phyloP scores from a whole-genome alignment of 2,797 vertebrate species.

The Acanthornis magna region DNA sequence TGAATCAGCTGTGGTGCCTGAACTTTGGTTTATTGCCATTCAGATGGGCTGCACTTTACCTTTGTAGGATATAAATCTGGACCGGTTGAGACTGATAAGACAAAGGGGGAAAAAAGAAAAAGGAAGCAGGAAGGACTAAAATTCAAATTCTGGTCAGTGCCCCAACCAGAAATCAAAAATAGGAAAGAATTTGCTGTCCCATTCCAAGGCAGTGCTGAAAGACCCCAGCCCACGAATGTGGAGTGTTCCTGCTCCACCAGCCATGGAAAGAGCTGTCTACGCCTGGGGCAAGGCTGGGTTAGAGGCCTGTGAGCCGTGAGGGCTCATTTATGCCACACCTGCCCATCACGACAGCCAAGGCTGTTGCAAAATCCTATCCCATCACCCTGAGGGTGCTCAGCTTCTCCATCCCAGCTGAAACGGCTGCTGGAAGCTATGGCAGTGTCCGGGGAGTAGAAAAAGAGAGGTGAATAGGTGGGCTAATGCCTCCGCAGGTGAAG shows the following conservation, averaged over 20 bases:
- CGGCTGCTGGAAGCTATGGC: background rate
- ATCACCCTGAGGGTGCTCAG: background rate
- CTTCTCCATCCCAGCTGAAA: background rate
- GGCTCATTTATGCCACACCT: background rate
- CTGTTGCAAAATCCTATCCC: background rate
- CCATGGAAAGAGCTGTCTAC: background rate
- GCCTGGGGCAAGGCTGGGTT: background rate
- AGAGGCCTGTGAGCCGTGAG: background rate
- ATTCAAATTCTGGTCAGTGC: background rate
- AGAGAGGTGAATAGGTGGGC: background rate
- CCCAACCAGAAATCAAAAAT: background rate
- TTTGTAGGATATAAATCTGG: slow-evolving; percentile 29
- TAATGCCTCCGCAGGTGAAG: background rate
- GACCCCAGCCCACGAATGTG: background rate
- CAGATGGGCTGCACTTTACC: slow-evolving; percentile 24
- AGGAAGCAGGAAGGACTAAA: background rate
- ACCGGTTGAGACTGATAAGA: slow-evolving; percentile 4
- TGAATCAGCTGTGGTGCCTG: background rate
- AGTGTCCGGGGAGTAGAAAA: background rate
- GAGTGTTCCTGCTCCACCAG: background rate
- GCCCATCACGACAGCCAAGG: background rate
- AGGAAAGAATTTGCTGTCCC: background rate
- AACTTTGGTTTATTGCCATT: slow-evolving; percentile 59
- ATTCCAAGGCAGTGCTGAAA: background rate
- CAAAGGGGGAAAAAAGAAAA: background rate